Evolutionary conservation across 1,140 invertebrate species (phyloP), one percentile per base, ranked within the genome.

Genomic region (Tetragonula clypearis): DNA sequence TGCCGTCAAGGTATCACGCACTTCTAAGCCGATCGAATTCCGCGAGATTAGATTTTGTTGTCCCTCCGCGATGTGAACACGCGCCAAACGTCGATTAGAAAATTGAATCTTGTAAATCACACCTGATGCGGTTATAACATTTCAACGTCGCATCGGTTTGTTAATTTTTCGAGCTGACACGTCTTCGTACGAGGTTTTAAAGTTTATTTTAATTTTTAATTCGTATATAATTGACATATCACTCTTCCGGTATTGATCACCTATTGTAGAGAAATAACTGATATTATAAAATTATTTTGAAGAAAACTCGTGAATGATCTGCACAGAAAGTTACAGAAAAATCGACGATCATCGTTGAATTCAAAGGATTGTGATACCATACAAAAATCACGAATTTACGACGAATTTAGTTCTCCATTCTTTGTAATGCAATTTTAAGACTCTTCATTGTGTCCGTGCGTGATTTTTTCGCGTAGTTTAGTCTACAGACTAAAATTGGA

Each of bases 401-500:
- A 26, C 35, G 35, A 35, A 35, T 17, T 66, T 23, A 9, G 3
- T 56, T 78, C 5, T 14, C 35, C 30, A 30, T 30, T 30, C 0
- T 79, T 30, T 73, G 2, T 12, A 19, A 79, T 53, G 35, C 1
- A n/a, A n/a, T 49, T 69, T 75, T n/a, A 9, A 35, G 9, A 41
- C 23, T 19, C 0, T 19, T 35, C 11, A 17, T 26, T 41, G 4
- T 23, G 41, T 62, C 19, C 21, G 17, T 53, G 66, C 12, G n/a
- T 56, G 75, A 62, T 68, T 71, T 75, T 35, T 71, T n/a, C 23
- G 14, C 73, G 35, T 60, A n/a, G 21, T 49, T 53, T n/a, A 53
- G 30, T 62, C 56, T 68, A 19, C 26, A 56, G 41, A 79, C 68
- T 79, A 79, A 79, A 84, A 84, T 84, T 84, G 82, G 58, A 73